These are phyloP conservation scores for Caenorhabditis latens DNA, from an alignment of 1,140 invertebrate species.

Conservation along the genomic window DNA sequence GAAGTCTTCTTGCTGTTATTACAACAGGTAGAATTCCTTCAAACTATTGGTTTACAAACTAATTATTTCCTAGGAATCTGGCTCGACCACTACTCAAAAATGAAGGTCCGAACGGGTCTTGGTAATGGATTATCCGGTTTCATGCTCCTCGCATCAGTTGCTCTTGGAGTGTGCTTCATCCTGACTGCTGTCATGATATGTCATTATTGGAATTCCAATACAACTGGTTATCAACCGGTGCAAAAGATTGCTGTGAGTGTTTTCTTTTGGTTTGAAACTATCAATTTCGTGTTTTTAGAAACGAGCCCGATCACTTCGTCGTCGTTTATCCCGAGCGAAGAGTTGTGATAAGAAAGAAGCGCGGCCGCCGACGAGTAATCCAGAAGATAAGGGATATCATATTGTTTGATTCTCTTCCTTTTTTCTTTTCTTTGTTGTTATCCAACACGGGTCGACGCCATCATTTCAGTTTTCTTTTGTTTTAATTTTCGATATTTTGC, in stretches of 20 bases:
- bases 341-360: constrained; percentile 71
- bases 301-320: constrained; percentile 69
- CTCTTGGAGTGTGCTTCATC: constrained; percentile 76
- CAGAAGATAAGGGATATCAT: constrained; percentile 60
- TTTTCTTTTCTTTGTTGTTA: not conserved
- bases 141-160: constrained; percentile 75
- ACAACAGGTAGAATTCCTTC: constrained; percentile 67
- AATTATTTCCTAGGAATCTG: constrained; percentile 65
- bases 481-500: not conserved
- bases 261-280: not conserved
- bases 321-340: constrained; percentile 71
- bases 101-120: constrained; percentile 74
- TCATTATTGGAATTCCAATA: constrained; percentile 77
- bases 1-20: constrained; percentile 75
- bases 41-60: not conserved
- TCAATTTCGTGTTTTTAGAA: constrained; percentile 68
- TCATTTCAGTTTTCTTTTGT: constrained; percentile 6
- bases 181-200: constrained; percentile 75
- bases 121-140: constrained; percentile 75
- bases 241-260: constrained; percentile 72
- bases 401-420: constrained; percentile 48
- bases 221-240: constrained; percentile 74
- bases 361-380: constrained; percentile 22
- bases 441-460: constrained; percentile 3
- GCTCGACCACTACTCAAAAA: constrained; percentile 76